phyloP scores from a whole-genome alignment of 2,797 vertebrate genomes.

The Sandelia bainsii region DNA sequence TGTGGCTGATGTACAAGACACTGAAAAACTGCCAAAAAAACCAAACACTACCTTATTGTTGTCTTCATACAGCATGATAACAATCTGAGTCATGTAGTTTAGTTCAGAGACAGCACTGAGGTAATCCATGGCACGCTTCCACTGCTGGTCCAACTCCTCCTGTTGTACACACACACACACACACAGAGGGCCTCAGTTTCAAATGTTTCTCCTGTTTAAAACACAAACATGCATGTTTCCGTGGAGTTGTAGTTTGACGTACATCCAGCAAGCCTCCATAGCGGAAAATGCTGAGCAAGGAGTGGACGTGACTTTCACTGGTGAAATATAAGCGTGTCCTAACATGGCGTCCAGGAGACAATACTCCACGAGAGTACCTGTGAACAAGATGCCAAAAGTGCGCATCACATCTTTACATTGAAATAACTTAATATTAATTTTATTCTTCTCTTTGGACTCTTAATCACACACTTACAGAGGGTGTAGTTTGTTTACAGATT shows the following conservation, averaged over 20 bases:
- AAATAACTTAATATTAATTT: background rate
- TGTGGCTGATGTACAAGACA: too few species aligned
- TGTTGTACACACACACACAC: conserved; percentile 60
- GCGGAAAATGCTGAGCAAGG: conserved; percentile 96
- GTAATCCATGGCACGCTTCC: conserved; percentile 98
- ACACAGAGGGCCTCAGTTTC: background rate
- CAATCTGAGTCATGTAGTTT: conserved; percentile 99
- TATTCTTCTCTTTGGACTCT: background rate
- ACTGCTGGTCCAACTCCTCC: conserved; percentile 97
- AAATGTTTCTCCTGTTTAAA: background rate
- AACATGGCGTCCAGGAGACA: conserved; percentile 96
- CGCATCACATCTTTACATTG: too few species aligned
- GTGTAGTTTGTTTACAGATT: conserved; percentile 98
- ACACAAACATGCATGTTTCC: background rate
- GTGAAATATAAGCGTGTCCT: conserved; percentile 97
- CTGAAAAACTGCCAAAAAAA: too few species aligned
- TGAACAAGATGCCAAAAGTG: background rate
- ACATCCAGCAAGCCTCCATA: conserved; percentile 96
- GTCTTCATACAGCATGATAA: conserved; percentile 99
- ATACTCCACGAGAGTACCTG: conserved; percentile 96
- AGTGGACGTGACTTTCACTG: conserved; percentile 98
- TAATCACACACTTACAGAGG: conserved; percentile 88
- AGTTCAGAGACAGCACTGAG: conserved; percentile 97
- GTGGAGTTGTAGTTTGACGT: conserved; percentile 65
- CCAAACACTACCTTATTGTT: conserved; percentile 94